Evolutionary conservation across 2,113 vertebrate genomes (phyloP).

Genomic region (Empidonax alnorum): DNA sequence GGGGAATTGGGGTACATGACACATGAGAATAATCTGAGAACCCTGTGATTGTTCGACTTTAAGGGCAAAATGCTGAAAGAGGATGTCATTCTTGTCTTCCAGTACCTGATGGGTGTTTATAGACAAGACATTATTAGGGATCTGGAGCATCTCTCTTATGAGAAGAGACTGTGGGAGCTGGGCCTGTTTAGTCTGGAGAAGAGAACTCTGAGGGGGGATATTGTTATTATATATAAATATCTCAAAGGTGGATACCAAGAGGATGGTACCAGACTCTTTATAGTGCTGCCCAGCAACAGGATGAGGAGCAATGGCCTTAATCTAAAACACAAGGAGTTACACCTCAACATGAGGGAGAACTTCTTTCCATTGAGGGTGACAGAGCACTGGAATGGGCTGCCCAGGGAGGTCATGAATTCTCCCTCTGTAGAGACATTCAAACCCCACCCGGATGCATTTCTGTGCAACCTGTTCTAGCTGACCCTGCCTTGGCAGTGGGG

Average conservation of each 20-base stretch:
- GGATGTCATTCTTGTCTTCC: not conserved
- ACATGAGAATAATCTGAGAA: not conserved
- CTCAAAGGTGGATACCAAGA: not conserved
- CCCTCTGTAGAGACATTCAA: not conserved
- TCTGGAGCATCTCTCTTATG: not conserved
- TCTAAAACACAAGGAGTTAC: not conserved
- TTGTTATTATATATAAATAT: not conserved
- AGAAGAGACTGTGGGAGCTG: not conserved
- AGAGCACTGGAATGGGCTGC: not conserved
- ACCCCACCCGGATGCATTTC: not conserved
- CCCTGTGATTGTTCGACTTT: not conserved
- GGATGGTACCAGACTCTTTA: not conserved
- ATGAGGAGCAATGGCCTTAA: not conserved
- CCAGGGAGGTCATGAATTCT: not conserved
- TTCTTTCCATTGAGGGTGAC: not conserved
- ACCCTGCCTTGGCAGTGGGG: not conserved
- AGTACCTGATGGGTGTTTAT: not conserved
- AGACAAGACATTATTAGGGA: not conserved
- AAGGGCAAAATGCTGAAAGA: not conserved
- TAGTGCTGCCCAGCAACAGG: not conserved
- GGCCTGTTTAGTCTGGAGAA: not conserved
- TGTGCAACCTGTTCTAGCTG: not conserved
- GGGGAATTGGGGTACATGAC: too few species aligned
- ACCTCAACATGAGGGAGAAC: not conserved
- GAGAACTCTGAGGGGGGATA: not conserved